A percentile compares a stretch with the other conserved stretches of the same genome.
These are phyloP conservation scores for Chrysomallon squamiferum DNA, from an alignment of 1,140 invertebrate genomes.

Conservation along the genomic window DNA sequence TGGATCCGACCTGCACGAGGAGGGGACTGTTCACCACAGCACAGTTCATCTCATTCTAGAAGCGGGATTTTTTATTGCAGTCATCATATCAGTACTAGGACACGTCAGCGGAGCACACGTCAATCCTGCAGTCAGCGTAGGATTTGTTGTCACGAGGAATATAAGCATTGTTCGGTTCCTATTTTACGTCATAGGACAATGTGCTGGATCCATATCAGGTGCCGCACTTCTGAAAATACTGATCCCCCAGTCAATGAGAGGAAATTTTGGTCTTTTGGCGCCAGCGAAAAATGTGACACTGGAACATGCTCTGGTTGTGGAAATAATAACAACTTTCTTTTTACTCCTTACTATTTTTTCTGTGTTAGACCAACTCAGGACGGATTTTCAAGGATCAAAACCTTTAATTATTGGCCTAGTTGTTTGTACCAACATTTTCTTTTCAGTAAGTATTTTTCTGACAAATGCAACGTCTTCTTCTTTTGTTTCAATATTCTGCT, in stretches of 20 bases:
- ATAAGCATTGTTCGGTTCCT: slow-evolving; percentile 71
- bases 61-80: slow-evolving; percentile 42
- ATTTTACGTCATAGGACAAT: slow-evolving; percentile 63
- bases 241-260: slow-evolving; percentile 24
- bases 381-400: slow-evolving; percentile 81
- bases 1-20: slow-evolving; percentile 22
- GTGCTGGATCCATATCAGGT: slow-evolving; percentile 42
- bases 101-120: slow-evolving; percentile 57
- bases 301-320: slow-evolving; percentile 79
- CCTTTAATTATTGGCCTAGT: slow-evolving; percentile 82
- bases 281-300: slow-evolving; percentile 33
- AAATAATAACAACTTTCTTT: slow-evolving; percentile 86
- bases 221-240: slow-evolving; percentile 38
- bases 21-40: neutral
- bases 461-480: neutral
- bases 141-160: slow-evolving; percentile 71
- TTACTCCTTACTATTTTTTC: slow-evolving; percentile 86
- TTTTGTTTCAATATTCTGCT: too few relatives aligned
- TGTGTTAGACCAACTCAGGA: slow-evolving; percentile 78
- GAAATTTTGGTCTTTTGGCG: slow-evolving; percentile 30
- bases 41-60: slow-evolving; percentile 15
- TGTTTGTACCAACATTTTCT: slow-evolving; percentile 42
- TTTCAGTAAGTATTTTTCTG: slow-evolving; percentile 30
- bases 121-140: slow-evolving; percentile 57
- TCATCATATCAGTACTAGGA: slow-evolving; percentile 36